Conservation (phyloP, 2,888 invertebrate species). For the Calameuta idolon region DNA sequence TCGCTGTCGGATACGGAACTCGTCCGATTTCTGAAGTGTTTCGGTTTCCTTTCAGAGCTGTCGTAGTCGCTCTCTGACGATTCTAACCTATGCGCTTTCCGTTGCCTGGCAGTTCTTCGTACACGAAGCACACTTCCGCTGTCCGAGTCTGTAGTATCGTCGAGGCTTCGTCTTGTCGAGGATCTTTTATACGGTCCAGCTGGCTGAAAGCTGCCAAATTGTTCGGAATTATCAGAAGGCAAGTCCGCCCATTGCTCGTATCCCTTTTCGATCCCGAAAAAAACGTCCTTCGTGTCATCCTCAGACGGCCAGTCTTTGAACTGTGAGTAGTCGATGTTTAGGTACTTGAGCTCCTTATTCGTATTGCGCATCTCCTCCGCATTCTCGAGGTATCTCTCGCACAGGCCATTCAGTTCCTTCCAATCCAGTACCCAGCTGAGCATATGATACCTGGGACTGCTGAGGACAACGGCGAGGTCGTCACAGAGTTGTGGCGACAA, state of each 20-base stretch:
- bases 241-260: conserved; percentile 66
- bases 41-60: conserved; percentile 48
- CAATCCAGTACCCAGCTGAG: conserved; percentile 78
- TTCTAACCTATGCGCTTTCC: conserved; percentile 57
- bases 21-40: conserved; percentile 49
- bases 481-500: conserved; percentile 76
- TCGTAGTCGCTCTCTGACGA: conserved; percentile 65
- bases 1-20: conserved; percentile 65
- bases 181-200: conserved; percentile 54
- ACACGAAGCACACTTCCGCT: conserved; percentile 54
- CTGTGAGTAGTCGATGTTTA: conserved; percentile 78
- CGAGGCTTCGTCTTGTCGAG: conserved; percentile 53
- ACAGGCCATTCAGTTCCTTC: conserved; percentile 71
- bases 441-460: conserved; percentile 78
- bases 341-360: conserved; percentile 79
- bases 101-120: conserved; percentile 45
- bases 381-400: conserved; percentile 71
- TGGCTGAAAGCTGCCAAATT: conserved; percentile 57
- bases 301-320: conserved; percentile 76
- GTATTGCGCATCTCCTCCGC: conserved; percentile 74
- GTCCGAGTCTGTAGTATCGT: conserved; percentile 60
- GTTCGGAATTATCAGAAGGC: conserved; percentile 57
- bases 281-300: conserved; percentile 69
- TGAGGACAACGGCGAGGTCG: conserved; percentile 78
- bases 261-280: conserved; percentile 76